Base-by-base conservation (phyloP, 2,113 vertebrate species). In the Orcinus orca region DNA sequence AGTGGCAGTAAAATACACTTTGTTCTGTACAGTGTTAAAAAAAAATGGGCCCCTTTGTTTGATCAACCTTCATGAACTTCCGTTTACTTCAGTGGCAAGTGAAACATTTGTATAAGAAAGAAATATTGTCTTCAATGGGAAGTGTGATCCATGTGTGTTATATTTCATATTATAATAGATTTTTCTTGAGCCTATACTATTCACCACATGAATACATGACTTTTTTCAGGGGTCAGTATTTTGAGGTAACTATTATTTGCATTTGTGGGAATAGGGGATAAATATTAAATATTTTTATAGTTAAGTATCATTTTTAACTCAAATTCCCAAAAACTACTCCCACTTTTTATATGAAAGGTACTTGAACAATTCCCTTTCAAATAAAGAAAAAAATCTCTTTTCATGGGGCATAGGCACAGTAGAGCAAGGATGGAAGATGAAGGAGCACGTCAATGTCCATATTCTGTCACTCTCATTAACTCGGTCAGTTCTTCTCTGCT, bases 131-230 rank as follows among this genome's bases (percentile, higher is more conserved):
- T 98, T 99, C 98, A 86, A 81, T 98, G 97, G 98, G 97, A 99
- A 99, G 99, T 98, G 97, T 98, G 98, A 98, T 99, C 98, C 98
- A 99, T 99, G 98, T 99, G 99, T 99, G 98, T 98, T 96, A 97
- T 99, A 99, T 99, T 99, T 99, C 98, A 99, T 98, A 98, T 97
- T 97, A 97, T 97, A 98, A 98, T 98, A 98, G 98, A 98, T 98
- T 97, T 98, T 98, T 99, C 97, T 98, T 98, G 86, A 98, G 96
- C 87, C 29, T 98, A 97, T 98, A 98, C 97, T 98, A 98, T 98
- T 98, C 98, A 98, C 95, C 0, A 36, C 0, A 41, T 98, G 81
- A 98, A 98, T 96, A 95, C 88, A 96, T 98, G 98, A 97, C 80
- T 96, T 98, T 98, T 85, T 90, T 12, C 26, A 73, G 11, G 76